A percentile compares a stretch with the other conserved stretches of the same genome.
These are phyloP conservation scores for Lasioglossum leucozonium DNA, from an alignment of 2,888 invertebrate genomes.

Conservation along the genomic window DNA sequence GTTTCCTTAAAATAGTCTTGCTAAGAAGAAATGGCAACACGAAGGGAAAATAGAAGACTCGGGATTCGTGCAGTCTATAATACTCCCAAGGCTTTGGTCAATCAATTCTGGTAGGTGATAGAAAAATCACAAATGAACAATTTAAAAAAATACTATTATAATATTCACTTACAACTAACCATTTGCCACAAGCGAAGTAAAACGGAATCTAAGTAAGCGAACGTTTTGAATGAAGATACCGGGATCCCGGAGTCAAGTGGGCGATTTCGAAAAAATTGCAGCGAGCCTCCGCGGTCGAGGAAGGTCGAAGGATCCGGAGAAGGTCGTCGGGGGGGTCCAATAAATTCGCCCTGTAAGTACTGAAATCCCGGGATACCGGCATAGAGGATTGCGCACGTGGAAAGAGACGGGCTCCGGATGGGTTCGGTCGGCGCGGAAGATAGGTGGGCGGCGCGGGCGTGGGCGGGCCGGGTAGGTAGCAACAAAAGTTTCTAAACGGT, in stretches of 20 bases:
- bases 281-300: no score
- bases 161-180: no score
- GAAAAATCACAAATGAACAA: background rate
- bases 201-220: no score
- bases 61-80: no score
- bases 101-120: no score
- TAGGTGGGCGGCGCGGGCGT: slow-evolving; percentile 51
- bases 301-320: background rate
- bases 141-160: no score
- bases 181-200: no score
- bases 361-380: slow-evolving; percentile 44
- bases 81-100: no score
- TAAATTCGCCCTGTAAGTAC: slow-evolving; percentile 51
- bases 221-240: background rate
- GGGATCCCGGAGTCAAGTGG: background rate
- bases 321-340: slow-evolving; percentile 28
- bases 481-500: slow-evolving; percentile 84
- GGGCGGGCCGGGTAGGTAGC: slow-evolving; percentile 60
- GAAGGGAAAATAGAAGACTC: background rate
- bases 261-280: background rate
- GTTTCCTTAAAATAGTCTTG: background rate
- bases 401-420: slow-evolving; percentile 49
- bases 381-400: slow-evolving; percentile 35
- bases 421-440: slow-evolving; percentile 22
- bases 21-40: background rate